phyloP scores from a whole-genome alignment of 2,888 invertebrate genomes.

The Byasa hedistus region DNA sequence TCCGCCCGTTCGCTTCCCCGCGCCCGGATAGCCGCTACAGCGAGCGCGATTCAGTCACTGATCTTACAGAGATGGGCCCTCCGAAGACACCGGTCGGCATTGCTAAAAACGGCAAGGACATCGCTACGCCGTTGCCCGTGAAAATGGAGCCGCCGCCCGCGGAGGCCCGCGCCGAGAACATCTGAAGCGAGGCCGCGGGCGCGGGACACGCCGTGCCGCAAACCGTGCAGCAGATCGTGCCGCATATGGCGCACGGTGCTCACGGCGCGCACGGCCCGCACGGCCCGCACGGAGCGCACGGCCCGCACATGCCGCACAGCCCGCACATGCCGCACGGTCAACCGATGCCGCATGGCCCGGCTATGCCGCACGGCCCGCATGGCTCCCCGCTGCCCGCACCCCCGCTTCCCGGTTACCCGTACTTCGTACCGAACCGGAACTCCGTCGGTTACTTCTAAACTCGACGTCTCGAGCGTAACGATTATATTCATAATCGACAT shows the following conservation, averaged over 20 bases:
- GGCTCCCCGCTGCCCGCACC: slow-evolving; percentile 48
- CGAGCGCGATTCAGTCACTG: slow-evolving; percentile 80
- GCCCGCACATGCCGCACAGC: slow-evolving; percentile 41
- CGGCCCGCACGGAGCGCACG: slow-evolving; percentile 42
- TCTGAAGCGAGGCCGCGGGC: slow-evolving; percentile 77
- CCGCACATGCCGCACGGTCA: slow-evolving; percentile 55
- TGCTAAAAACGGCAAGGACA: slow-evolving; percentile 61
- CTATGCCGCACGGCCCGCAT: slow-evolving; percentile 36
- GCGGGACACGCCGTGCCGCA: slow-evolving; percentile 40
- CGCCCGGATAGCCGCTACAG: slow-evolving; percentile 82
- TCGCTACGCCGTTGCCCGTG: slow-evolving; percentile 81
- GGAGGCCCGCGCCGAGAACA: slow-evolving; percentile 81
- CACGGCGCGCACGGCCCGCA: slow-evolving; percentile 42
- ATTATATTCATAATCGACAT: slow-evolving; percentile 57
- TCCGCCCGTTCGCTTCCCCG: slow-evolving; percentile 81
- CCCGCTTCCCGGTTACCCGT: slow-evolving; percentile 71
- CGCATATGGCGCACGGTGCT: slow-evolving; percentile 51
- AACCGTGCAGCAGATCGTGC: slow-evolving; percentile 47
- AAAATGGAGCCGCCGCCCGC: slow-evolving; percentile 83
- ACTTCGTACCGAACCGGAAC: slow-evolving; percentile 71
- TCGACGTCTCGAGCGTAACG: slow-evolving; percentile 34
- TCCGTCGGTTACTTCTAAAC: slow-evolving; percentile 68
- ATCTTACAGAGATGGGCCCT: slow-evolving; percentile 69
- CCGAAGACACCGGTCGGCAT: slow-evolving; percentile 60
- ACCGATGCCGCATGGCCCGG: slow-evolving; percentile 47